phyloP scores from a whole-genome alignment of 2,797 vertebrate species.

The Eulemur rubriventer region DNA sequence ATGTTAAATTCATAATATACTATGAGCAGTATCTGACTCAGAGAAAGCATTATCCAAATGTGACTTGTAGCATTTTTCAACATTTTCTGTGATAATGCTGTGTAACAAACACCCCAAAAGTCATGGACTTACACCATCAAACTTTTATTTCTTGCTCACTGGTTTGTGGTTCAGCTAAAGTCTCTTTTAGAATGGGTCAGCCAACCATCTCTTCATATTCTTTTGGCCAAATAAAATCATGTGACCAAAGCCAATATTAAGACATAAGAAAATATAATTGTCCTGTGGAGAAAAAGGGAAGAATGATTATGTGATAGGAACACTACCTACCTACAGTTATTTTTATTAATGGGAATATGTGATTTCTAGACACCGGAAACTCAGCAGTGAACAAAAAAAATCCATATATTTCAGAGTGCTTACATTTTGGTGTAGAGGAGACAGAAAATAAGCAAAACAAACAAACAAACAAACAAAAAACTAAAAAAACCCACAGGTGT shows the following conservation, averaged over 20 bases:
- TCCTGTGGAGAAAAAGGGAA: background rate
- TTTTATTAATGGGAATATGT: background rate
- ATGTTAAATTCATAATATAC: background rate
- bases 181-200: background rate
- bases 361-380: background rate
- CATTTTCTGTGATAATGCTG: background rate
- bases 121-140: background rate
- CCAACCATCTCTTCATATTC: background rate
- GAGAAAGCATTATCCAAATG: background rate
- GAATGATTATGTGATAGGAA: background rate
- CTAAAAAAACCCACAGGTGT: background rate
- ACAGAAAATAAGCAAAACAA: no score
- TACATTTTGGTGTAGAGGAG: background rate
- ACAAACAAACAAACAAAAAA: no score
- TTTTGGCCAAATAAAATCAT: background rate
- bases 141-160: background rate
- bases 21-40: background rate
- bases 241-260: background rate
- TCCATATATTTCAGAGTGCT: background rate
- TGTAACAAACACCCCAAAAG: background rate
- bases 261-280: background rate
- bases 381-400: background rate
- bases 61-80: background rate
- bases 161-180: background rate
- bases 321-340: background rate